Conservation (phyloP, 2,113 vertebrate genomes). For the Tetrax tetrax region DNA sequence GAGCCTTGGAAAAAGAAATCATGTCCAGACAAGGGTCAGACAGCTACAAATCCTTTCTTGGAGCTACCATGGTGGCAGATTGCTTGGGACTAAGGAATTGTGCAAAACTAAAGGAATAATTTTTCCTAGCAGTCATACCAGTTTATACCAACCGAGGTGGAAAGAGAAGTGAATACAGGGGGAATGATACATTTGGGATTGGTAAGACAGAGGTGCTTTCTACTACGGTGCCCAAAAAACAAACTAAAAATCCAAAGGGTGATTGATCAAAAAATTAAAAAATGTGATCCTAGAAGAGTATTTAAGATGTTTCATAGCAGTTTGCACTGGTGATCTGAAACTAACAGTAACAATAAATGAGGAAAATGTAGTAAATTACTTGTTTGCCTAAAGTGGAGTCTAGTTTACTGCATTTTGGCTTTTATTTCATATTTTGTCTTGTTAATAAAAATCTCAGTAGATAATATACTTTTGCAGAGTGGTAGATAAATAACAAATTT, state of each 20-base stretch:
- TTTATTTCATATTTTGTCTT: not conserved
- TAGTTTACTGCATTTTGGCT: not conserved
- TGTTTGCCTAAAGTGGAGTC: not conserved
- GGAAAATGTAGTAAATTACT: not conserved
- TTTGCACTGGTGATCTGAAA: not conserved
- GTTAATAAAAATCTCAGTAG: not conserved
- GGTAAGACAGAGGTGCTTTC: not conserved
- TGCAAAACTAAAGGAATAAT: not conserved
- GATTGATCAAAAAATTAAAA: not conserved
- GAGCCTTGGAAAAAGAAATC: not conserved
- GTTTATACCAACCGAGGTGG: not conserved
- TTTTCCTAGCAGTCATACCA: not conserved
- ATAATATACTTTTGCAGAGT: not conserved
- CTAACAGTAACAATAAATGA: not conserved
- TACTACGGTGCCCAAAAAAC: not conserved
- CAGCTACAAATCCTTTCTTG: not conserved
- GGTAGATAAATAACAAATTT: not conserved
- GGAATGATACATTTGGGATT: not conserved
- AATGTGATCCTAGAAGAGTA: not conserved
- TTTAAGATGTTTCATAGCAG: not conserved
- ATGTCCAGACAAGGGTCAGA: accelerated
- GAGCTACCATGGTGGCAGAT: not conserved
- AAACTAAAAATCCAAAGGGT: not conserved
- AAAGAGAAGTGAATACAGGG: not conserved
- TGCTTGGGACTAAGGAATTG: not conserved